These are phyloP conservation scores for Chiroxiphia lanceolata DNA, from an alignment of 2,797 vertebrate genomes.

Conservation along the genomic window DNA sequence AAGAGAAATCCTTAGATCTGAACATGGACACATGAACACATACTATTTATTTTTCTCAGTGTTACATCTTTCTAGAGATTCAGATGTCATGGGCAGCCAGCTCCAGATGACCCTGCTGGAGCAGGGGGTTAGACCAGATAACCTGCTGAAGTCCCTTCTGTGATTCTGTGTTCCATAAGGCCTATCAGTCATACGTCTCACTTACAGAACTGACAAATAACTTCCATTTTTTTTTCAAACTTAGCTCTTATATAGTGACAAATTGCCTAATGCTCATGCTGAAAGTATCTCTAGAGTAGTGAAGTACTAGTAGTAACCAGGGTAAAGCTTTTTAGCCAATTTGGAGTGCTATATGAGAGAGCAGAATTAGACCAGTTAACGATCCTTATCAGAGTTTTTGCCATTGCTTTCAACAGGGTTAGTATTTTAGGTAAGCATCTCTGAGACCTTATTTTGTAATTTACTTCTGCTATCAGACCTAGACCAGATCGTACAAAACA, in stretches of 20 bases:
- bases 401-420: neutral
- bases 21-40: neutral
- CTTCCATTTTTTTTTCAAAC: neutral
- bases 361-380: neutral
- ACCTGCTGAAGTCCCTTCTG: neutral
- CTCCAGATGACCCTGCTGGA: neutral
- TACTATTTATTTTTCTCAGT: neutral
- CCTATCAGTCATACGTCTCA: neutral
- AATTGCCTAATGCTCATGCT: neutral
- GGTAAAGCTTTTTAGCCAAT: neutral
- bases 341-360: neutral
- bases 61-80: neutral
- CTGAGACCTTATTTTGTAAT: neutral
- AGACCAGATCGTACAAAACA: neutral
- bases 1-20: neutral
- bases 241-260: neutral
- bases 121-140: neutral
- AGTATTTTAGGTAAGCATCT: neutral
- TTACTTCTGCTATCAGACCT: neutral
- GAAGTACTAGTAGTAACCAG: neutral
- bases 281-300: neutral
- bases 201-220: neutral
- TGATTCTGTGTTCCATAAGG: neutral
- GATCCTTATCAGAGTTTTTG: neutral
- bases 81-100: neutral